Conservation (phyloP, 2,888 invertebrate genomes). For the Sipha maydis region DNA sequence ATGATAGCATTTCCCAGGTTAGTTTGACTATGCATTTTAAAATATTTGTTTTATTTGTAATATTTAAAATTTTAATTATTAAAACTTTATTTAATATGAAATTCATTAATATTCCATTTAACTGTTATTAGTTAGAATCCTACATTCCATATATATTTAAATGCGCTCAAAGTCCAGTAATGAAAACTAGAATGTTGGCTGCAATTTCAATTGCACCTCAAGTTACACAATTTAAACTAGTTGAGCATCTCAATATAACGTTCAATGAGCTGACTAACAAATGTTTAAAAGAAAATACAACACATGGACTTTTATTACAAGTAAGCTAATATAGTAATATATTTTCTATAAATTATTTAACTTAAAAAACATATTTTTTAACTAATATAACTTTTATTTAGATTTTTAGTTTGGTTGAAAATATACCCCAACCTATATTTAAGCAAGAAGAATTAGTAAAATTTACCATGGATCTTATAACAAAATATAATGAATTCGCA, state of each 20-base stretch:
- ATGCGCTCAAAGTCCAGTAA: slow-evolving; percentile 75
- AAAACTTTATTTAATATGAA: too few relatives aligned
- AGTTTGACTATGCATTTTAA: slow-evolving; percentile 25
- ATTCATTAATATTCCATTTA: background rate
- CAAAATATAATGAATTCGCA: background rate
- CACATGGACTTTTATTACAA: slow-evolving; percentile 77
- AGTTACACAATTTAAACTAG: slow-evolving; percentile 68
- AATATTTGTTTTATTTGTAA: background rate
- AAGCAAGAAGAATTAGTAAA: background rate
- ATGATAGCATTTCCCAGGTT: slow-evolving; percentile 77
- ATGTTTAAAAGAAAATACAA: slow-evolving; percentile 71
- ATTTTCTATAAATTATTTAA: background rate
- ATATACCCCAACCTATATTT: slow-evolving; percentile 26
- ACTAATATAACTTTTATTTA: background rate
- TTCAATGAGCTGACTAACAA: slow-evolving; percentile 66
- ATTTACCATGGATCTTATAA: slow-evolving; percentile 26
- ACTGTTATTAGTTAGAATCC: slow-evolving; percentile 70
- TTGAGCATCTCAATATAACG: slow-evolving; percentile 66
- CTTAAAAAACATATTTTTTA: background rate
- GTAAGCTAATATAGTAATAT: slow-evolving; percentile 67
- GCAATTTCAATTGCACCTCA: slow-evolving; percentile 77
- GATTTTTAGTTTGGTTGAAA: slow-evolving; percentile 46
- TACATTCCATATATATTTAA: slow-evolving; percentile 75
- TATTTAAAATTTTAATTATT: too few relatives aligned
- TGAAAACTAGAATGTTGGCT: slow-evolving; percentile 78